Conservation (phyloP, 2,797 vertebrate genomes). For the Echiichthys vipera region DNA sequence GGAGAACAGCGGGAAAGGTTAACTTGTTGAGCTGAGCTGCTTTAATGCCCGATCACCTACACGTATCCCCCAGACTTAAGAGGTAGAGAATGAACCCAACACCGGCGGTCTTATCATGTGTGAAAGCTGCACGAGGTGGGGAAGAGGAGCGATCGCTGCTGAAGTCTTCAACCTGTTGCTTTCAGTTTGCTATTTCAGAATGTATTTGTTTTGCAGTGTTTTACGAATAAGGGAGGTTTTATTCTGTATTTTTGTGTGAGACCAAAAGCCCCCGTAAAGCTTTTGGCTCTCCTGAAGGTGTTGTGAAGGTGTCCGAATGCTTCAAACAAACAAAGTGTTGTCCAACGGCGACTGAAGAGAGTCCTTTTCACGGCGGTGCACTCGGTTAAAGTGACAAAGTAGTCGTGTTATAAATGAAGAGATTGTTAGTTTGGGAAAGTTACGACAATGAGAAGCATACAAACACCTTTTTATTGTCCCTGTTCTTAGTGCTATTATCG, state of each 20-base stretch:
- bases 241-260: neutral
- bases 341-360: too few relatives aligned
- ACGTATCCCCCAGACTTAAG: neutral
- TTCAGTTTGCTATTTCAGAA: neutral
- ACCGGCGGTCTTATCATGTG: constrained; percentile 14
- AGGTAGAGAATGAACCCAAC: constrained; percentile 18
- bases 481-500: too few relatives aligned
- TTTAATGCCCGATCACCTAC: neutral
- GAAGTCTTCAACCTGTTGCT: too few relatives aligned
- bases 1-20: constrained; percentile 37
- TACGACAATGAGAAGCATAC: neutral
- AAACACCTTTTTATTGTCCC: neutral
- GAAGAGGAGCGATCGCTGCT: too few relatives aligned
- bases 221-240: neutral
- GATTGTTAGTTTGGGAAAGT: neutral
- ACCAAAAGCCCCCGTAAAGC: neutral
- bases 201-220: neutral
- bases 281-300: neutral
- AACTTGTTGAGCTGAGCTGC: too few relatives aligned
- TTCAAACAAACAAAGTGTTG: neutral
- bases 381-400: neutral
- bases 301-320: neutral
- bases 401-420: neutral
- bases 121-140: constrained; percentile 32
- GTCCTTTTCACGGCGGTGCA: neutral